phyloP scores from a whole-genome alignment of 92 coral and sea anemone genomes.

The Paragorgia papillata region DNA sequence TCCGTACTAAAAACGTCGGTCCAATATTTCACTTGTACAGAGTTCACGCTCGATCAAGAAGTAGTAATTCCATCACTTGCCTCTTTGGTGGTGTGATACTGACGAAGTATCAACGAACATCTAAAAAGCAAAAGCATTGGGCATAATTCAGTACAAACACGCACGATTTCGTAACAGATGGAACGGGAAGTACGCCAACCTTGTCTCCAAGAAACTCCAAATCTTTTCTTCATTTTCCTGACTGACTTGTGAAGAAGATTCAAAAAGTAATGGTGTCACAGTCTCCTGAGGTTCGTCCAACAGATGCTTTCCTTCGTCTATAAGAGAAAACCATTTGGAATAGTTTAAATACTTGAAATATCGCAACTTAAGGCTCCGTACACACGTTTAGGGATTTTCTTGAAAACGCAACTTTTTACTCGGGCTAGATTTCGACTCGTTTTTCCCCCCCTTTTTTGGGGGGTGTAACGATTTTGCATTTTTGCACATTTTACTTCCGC shows the following conservation, averaged over 20 bases:
- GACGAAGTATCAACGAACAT: slow-evolving; percentile 72
- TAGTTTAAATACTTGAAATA: background rate
- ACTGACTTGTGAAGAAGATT: slow-evolving; percentile 61
- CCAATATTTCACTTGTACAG: too few species aligned
- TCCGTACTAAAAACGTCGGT: too few species aligned
- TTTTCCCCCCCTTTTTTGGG: too few species aligned
- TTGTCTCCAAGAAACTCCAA: slow-evolving; percentile 82
- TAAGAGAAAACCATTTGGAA: slow-evolving; percentile 25
- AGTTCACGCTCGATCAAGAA: too few species aligned
- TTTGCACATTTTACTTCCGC: too few species aligned
- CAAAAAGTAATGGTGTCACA: slow-evolving; percentile 52
- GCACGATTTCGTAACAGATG: background rate
- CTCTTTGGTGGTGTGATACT: slow-evolving; percentile 77
- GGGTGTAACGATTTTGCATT: too few species aligned
- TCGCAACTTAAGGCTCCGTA: too few species aligned
- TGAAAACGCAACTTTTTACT: too few species aligned
- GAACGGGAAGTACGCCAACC: slow-evolving; percentile 29
- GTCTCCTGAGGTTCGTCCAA: slow-evolving; percentile 34
- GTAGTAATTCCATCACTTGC: slow-evolving; percentile 40
- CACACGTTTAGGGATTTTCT: too few species aligned
- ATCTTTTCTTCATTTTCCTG: slow-evolving; percentile 69
- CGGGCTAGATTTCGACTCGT: too few species aligned
- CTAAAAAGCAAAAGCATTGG: background rate
- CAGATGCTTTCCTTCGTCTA: slow-evolving; percentile 63
- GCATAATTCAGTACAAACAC: background rate